Conservation (phyloP, 37 sponge, comb jelly and placozoan genomes). For the Aphrocallistes beatrix region DNA sequence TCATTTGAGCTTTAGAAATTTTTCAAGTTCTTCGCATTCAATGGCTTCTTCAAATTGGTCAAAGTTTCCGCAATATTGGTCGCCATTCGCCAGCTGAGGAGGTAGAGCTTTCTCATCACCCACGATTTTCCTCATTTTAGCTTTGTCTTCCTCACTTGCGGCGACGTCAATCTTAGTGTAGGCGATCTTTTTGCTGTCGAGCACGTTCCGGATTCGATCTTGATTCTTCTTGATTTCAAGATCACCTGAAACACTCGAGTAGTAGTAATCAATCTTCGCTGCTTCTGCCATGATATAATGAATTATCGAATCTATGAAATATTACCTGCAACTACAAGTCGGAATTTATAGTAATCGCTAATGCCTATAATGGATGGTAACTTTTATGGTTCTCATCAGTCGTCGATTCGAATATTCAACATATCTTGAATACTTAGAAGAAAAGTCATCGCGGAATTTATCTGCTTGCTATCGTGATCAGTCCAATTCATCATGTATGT, state of each 20-base stretch:
- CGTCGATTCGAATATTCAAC: no score
- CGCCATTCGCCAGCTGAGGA: slow-evolving; percentile 62
- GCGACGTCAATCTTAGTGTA: slow-evolving; percentile 56
- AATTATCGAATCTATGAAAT: no score
- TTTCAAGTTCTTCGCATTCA: slow-evolving; percentile 51
- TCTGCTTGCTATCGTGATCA: no score
- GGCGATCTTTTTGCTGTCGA: slow-evolving; percentile 49
- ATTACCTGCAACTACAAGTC: no score
- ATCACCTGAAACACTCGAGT: slow-evolving; percentile 48
- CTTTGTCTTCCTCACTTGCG: slow-evolving; percentile 42
- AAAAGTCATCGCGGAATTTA: no score
- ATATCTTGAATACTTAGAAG: no score
- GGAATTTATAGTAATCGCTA: no score
- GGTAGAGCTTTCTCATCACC: slow-evolving; percentile 65
- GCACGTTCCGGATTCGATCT: slow-evolving; percentile 66
- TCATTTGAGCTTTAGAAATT: slow-evolving; percentile 61
- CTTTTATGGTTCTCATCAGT: no score
- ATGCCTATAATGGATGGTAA: no score
- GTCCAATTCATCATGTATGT: no score
- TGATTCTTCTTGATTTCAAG: slow-evolving; percentile 74
- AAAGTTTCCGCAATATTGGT: slow-evolving; percentile 65
- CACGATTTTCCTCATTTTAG: slow-evolving; percentile 53
- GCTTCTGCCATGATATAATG: slow-evolving; percentile 2
- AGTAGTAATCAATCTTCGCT: slow-evolving; percentile 28
- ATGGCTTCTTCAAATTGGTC: slow-evolving; percentile 68